Percentiles rank a stretch among this genome's conserved stretches.
These are phyloP conservation scores for Cloeon dipterum DNA, from an alignment of 2,888 invertebrate species.

Conservation along the genomic window DNA sequence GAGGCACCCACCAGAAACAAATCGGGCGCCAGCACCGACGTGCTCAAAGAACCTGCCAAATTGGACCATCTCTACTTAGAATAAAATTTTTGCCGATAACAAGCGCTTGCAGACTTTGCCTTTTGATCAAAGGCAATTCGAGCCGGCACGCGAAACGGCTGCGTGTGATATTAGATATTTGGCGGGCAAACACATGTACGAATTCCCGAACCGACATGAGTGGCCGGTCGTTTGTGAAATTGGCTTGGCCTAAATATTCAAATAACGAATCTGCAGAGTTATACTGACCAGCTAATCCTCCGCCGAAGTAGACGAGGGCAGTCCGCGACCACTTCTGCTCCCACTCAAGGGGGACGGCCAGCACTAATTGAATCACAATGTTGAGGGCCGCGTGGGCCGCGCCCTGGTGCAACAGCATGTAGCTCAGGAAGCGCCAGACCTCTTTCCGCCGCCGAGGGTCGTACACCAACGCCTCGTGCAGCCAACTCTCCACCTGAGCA, in stretches of 20 bases:
- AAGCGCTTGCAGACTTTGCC: background rate
- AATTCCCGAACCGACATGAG: no score
- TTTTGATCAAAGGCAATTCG: background rate
- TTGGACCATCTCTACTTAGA: no score
- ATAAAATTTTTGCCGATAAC: background rate
- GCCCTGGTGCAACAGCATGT: conserved; percentile 59
- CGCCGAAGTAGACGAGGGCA: conserved; percentile 43
- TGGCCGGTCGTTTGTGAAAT: no score
- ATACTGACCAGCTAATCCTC: conserved; percentile 44
- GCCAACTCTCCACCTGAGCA: background rate
- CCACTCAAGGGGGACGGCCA: conserved; percentile 27
- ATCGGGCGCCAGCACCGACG: conserved; percentile 46
- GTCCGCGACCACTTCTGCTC: conserved; percentile 56
- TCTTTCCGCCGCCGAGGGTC: conserved; percentile 38
- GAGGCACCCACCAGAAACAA: conserved; percentile 70
- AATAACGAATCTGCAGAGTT: no score
- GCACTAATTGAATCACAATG: conserved; percentile 37
- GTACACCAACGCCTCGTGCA: conserved; percentile 23
- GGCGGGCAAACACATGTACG: no score
- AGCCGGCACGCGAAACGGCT: background rate
- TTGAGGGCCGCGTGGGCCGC: conserved; percentile 55
- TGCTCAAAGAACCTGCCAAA: conserved; percentile 32
- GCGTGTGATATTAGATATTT: no score
- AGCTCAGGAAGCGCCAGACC: conserved; percentile 58
- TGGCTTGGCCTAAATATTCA: no score